Base-by-base conservation (phyloP, 2,113 vertebrate genomes). In the Gnathonemus echidnorhynchus region DNA sequence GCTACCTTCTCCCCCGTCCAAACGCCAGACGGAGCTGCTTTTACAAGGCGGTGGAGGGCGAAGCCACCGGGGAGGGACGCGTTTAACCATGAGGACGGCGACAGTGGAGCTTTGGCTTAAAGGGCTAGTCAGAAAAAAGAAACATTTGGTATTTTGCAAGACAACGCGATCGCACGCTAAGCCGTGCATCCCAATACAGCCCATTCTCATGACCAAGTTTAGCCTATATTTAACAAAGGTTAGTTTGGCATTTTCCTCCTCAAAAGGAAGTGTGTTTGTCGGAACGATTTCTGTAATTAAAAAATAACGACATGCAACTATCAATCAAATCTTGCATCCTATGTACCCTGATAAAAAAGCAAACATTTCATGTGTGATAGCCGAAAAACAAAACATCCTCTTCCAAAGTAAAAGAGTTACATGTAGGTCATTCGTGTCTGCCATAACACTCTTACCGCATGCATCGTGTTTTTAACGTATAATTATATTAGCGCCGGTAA, bases 401-500 rank as follows among this genome's bases (percentile, higher is more conserved):
- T 83, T 42, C 17, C 35, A 83, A 45, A 48, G 83, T 85, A 85
- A 85, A 85, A 85, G 17, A n/a, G 83, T 46, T 46, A 85, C 45
- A 48, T 85, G 83, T 85, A 85, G 62, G 31, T 80, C 31, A 80
- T 42, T 6, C 39, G 42, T 85, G 45, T 48, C n/a, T 80, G 74
- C 74, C 74, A 35, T 80, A 85, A 46, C 83, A 48, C 24, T 10
- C 39, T 85, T 4, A 85, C 24, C 11, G 83, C 21, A 85, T 11
- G 3, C 19, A 48, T 45, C 19, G 80, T 53, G 50, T 53, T 46
- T 87, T 87, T 53, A 17, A 87, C 27, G 8, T 27, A 11, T 58
- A 46, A 89, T 84, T 56, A 84, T 46, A 89, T 31, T 35, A 46
- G 77, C 77, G 50, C 50, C 35, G 80, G 84, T 21, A 62, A 89